A percentile compares a stretch with the other conserved stretches of the same genome.
These are phyloP conservation scores for Heliothis subflexa DNA, from an alignment of 1,140 invertebrate genomes.

Conservation along the genomic window DNA sequence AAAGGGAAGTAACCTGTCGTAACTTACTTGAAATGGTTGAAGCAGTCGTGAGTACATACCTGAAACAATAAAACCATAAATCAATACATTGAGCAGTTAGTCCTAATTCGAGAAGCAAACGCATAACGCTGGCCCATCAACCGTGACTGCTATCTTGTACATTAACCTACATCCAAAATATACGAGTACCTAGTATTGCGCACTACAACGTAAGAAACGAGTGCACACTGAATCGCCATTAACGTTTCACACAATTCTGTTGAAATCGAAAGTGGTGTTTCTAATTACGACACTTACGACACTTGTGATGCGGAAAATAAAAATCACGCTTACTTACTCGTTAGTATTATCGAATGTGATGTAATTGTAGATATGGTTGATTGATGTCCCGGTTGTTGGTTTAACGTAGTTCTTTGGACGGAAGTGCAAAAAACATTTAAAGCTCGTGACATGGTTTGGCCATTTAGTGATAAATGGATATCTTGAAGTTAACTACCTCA, in stretches of 20 bases:
- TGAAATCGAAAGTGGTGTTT: constrained; percentile 74
- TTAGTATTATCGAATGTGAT: constrained; percentile 39
- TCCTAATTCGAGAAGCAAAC: constrained; percentile 49
- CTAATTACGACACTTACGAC: constrained; percentile 47
- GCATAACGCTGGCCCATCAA: constrained; percentile 49
- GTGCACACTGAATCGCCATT: constrained; percentile 66
- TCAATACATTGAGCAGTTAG: constrained; percentile 46
- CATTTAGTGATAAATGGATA: constrained; percentile 21
- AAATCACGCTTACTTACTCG: constrained; percentile 41
- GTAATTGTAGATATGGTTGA: constrained; percentile 53
- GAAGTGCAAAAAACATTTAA: constrained; percentile 37
- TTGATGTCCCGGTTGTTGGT: constrained; percentile 37
- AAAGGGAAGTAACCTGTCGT: background rate
- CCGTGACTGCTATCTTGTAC: constrained; percentile 63
- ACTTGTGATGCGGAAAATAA: constrained; percentile 50
- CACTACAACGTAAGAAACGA: constrained; percentile 68
- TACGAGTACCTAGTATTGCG: constrained; percentile 70
- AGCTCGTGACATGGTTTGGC: constrained; percentile 10
- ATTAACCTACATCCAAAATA: constrained; percentile 78
- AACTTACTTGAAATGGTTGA: constrained; percentile 47
- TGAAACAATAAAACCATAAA: constrained; percentile 54
- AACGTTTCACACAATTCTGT: constrained; percentile 70
- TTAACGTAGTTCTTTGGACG: constrained; percentile 41
- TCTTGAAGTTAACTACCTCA: background rate
- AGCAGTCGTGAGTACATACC: constrained; percentile 49